Conservation (phyloP, 2,888 invertebrate genomes). For the Baronia brevicornis region DNA sequence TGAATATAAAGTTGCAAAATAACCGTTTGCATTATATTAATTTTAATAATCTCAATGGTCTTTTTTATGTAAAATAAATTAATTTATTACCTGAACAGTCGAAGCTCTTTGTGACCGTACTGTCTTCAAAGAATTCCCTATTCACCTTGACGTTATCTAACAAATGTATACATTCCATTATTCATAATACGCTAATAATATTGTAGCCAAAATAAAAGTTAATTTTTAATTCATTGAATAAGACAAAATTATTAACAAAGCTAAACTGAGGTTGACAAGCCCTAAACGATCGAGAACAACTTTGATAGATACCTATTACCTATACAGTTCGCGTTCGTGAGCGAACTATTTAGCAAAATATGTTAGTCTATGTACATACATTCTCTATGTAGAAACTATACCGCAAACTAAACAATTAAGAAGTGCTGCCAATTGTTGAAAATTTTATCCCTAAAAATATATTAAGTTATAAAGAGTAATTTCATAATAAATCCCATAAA, state of each 20-base stretch:
- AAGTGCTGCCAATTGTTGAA: constrained; percentile 31
- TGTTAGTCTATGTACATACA: too few relatives aligned
- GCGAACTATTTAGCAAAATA: constrained; percentile 25
- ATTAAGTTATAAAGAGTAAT: too few relatives aligned
- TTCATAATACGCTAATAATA: constrained; percentile 51
- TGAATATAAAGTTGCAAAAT: constrained; percentile 29
- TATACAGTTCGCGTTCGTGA: constrained; percentile 28
- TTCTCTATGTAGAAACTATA: too few relatives aligned
- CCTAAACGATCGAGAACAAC: constrained; percentile 38
- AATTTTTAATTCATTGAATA: constrained; percentile 43
- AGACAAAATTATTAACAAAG: constrained; percentile 32
- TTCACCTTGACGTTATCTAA: constrained; percentile 78
- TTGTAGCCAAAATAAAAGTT: constrained; percentile 31
- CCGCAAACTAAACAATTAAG: constrained; percentile 34
- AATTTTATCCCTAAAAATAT: not conserved
- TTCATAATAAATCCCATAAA: too few relatives aligned
- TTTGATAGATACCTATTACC: too few relatives aligned
- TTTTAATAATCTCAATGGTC: constrained; percentile 16
- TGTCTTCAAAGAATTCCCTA: constrained; percentile 63
- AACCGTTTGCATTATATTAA: constrained; percentile 4
- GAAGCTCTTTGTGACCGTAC: constrained; percentile 77
- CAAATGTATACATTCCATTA: constrained; percentile 83
- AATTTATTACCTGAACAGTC: constrained; percentile 77
- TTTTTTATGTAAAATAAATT: constrained; percentile 26
- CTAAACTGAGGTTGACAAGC: constrained; percentile 21